These are phyloP conservation scores for Helleia helle DNA, from an alignment of 2,888 invertebrate species.

Conservation along the genomic window DNA sequence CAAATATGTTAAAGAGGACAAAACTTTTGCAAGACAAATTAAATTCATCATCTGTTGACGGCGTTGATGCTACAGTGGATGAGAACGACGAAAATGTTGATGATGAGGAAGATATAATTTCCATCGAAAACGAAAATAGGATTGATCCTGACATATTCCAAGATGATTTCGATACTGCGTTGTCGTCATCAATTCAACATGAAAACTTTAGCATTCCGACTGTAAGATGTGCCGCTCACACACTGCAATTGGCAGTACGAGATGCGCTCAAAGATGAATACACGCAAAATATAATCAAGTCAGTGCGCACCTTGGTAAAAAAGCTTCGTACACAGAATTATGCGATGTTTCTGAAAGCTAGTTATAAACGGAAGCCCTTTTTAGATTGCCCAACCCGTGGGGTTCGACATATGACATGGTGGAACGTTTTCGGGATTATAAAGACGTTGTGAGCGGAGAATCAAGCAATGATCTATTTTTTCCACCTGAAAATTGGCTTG, in stretches of 20 bases:
- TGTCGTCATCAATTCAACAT: constrained; percentile 6
- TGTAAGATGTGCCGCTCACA: constrained; percentile 7
- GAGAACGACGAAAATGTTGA: constrained; percentile 1
- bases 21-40: constrained; percentile 1
- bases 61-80: constrained; percentile 2
- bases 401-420: neutral
- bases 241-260: constrained; percentile 5
- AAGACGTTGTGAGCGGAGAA: neutral
- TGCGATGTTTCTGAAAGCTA: neutral
- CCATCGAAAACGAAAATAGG: constrained; percentile 7
- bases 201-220: constrained; percentile 6
- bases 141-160: neutral
- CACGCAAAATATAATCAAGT: neutral
- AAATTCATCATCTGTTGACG: constrained; percentile 3
- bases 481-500: neutral
- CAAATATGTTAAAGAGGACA: constrained; percentile 3
- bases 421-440: neutral
- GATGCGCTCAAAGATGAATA: constrained; percentile 6
- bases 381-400: neutral
- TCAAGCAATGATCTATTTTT: neutral
- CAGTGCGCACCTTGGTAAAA: constrained; percentile 1
- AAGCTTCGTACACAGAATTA: constrained; percentile 1
- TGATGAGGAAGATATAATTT: constrained; percentile 6
- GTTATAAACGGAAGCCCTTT: neutral
- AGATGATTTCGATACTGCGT: constrained; percentile 4